A percentile compares a stretch with the other conserved stretches of the same genome.
Conservation (phyloP, 2,113 vertebrate species). For the Octodon degus region DNA sequence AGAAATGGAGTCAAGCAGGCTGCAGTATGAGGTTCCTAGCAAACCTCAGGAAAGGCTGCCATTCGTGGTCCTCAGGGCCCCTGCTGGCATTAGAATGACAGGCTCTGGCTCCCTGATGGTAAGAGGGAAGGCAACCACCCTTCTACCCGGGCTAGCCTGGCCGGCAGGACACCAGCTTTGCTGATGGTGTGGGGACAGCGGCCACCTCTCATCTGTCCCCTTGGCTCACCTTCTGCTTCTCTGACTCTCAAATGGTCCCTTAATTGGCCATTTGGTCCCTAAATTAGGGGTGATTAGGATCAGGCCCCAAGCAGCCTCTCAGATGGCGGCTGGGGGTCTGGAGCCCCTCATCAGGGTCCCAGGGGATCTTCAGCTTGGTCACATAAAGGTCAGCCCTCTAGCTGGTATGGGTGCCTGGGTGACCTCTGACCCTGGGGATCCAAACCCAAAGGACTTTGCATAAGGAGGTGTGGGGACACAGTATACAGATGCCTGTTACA, state of each 20-base stretch:
- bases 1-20: not conserved
- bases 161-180: not conserved
- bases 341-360: slow-evolving; percentile 73
- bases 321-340: slow-evolving; percentile 75
- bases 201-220: slow-evolving; percentile 67
- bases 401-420: slow-evolving; percentile 75
- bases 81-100: not conserved
- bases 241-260: slow-evolving; percentile 83
- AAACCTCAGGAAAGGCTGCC: not conserved
- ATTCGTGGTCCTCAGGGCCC: not conserved
- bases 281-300: slow-evolving; percentile 85
- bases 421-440: slow-evolving; percentile 67
- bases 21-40: fast-evolving
- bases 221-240: slow-evolving; percentile 81
- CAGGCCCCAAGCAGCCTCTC: slow-evolving; percentile 78
- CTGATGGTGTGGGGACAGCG: not conserved
- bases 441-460: not conserved
- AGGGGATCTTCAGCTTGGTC: slow-evolving; percentile 78
- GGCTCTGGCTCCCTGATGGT: not conserved
- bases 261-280: slow-evolving; percentile 85
- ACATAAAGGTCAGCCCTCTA: slow-evolving; percentile 81
- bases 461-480: fast-evolving
- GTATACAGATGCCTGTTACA: fast-evolving
- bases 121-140: not conserved
- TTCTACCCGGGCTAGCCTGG: not conserved